A percentile compares a stretch with the other conserved stretches of the same genome.
Evolutionary conservation across 2,113 vertebrate genomes (phyloP).

Genomic region (Brienomyrus brachyistius): DNA sequence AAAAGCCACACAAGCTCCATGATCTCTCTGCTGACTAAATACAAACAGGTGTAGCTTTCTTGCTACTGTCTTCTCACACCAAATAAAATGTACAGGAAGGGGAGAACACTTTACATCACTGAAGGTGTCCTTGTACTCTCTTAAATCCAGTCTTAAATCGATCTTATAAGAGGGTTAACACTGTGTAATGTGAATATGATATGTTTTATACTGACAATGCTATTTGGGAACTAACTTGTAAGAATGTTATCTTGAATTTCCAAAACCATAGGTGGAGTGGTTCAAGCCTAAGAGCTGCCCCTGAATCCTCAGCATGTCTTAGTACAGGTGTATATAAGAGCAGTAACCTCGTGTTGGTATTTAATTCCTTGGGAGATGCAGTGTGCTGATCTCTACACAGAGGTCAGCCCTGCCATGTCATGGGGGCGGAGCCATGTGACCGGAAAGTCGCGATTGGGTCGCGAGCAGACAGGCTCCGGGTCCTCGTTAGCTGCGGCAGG

Average conservation of each 20-base stretch:
- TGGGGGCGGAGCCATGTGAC: neutral
- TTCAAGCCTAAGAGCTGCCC: neutral
- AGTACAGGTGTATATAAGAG: neutral
- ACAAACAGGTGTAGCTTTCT: neutral
- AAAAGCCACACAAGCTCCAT: neutral
- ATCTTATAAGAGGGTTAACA: neutral
- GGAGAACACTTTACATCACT: neutral
- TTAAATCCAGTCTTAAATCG: neutral
- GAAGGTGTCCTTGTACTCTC: neutral
- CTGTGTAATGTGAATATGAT: neutral
- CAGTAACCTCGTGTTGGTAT: neutral
- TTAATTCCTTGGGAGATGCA: neutral
- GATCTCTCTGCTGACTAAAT: neutral
- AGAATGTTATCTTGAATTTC: neutral
- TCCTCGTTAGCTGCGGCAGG: neutral
- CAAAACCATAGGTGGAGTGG: neutral
- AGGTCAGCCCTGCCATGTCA: neutral
- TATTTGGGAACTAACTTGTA: neutral
- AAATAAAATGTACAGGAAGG: neutral
- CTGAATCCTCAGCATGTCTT: neutral
- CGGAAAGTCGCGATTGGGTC: neutral
- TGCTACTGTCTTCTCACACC: neutral
- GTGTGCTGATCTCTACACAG: neutral
- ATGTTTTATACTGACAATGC: neutral
- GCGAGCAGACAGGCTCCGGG: neutral